These are phyloP conservation scores for Coracias cyanogaster DNA, from an alignment of 2,797 vertebrate species.

Conservation along the genomic window DNA sequence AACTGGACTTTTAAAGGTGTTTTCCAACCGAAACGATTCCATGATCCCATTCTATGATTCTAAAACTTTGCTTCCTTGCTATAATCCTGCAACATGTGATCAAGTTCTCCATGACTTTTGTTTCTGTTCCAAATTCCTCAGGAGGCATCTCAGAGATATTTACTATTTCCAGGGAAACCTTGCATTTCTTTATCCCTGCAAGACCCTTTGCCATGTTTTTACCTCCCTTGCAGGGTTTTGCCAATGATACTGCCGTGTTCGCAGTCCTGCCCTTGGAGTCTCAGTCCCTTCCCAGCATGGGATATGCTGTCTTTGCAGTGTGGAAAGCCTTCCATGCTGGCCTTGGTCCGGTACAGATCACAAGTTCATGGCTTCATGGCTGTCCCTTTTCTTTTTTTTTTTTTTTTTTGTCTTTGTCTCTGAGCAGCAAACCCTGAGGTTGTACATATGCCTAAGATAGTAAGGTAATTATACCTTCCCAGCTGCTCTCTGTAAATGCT, in stretches of 20 bases:
- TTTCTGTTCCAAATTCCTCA: not conserved
- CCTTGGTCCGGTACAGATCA: too few species aligned
- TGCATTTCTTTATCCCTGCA: not conserved
- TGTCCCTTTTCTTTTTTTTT: not conserved
- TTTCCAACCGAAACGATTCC: not conserved
- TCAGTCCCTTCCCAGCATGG: not conserved
- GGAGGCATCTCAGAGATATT: not conserved
- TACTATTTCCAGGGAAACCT: not conserved
- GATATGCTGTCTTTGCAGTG: accelerated
- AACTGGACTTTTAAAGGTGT: not conserved
- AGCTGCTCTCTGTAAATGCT: conserved; percentile 1
- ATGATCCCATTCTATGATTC: not conserved
- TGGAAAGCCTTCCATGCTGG: not conserved
- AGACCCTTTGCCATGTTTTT: accelerated
- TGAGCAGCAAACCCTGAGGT: not conserved
- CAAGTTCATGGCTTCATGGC: not conserved
- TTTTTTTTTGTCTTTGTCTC: not conserved
- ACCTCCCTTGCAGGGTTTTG: not conserved
- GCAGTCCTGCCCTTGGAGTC: accelerated
- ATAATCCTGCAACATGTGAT: not conserved
- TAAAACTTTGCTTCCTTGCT: not conserved
- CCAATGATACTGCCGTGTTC: accelerated
- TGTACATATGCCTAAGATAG: not conserved
- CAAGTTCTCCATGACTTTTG: accelerated
- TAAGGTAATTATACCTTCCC: conserved; percentile 26